Evolutionary conservation across 2,797 vertebrate genomes (phyloP).

Genomic region (Calcarius lapponicus): DNA sequence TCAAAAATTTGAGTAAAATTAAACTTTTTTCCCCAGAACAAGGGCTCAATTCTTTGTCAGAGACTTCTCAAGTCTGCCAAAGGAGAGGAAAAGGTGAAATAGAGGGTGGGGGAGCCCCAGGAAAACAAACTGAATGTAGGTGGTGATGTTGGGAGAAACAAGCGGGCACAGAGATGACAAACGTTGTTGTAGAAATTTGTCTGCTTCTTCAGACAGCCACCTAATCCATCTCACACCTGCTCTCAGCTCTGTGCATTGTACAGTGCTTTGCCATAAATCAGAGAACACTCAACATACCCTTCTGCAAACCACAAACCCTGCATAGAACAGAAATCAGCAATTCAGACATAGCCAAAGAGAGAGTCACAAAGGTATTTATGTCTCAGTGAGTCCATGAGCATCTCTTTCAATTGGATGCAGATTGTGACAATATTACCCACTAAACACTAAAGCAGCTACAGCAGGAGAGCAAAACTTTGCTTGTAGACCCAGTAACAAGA

Average conservation of each 20-base stretch:
- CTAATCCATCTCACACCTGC: background rate
- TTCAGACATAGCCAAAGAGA: background rate
- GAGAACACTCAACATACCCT: background rate
- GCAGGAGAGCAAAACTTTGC: background rate
- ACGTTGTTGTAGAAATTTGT: background rate
- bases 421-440: background rate
- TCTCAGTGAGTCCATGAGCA: background rate
- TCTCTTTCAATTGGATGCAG: background rate
- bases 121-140: background rate
- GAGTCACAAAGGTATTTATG: background rate
- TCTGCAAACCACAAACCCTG: background rate
- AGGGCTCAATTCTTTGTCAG: background rate
- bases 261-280: background rate
- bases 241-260: background rate
- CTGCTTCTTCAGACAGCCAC: background rate
- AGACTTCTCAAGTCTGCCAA: background rate
- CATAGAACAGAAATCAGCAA: background rate
- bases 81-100: background rate
- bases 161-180: background rate
- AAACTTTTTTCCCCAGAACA: background rate
- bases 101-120: background rate
- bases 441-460: background rate
- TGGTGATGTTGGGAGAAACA: background rate
- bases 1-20: background rate
- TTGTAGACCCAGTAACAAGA: background rate